Evolutionary conservation across 37 sponge, comb jelly and placozoan genomes (phyloP).

Genomic region (Spongilla lacustris): DNA sequence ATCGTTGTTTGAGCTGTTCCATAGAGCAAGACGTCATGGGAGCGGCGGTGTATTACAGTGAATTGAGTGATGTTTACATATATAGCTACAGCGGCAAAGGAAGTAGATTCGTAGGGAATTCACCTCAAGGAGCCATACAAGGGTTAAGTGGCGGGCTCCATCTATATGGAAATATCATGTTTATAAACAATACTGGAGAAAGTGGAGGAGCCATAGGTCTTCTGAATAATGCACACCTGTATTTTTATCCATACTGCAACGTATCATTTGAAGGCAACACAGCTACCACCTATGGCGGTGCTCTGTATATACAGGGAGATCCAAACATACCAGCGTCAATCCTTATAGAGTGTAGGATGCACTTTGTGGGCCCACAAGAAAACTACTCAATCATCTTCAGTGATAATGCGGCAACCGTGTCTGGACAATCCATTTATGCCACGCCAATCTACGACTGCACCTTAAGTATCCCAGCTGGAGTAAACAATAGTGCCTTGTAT

Average conservation of each 20-base stretch:
- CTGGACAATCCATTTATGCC: slow-evolving; percentile 46
- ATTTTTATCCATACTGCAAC: background rate
- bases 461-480: background rate
- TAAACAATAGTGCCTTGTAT: too few relatives aligned
- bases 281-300: slow-evolving; percentile 18
- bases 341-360: background rate
- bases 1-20: background rate
- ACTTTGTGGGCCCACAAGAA: background rate
- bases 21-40: too few relatives aligned
- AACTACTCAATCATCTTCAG: slow-evolving; percentile 5
- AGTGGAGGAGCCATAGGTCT: slow-evolving; percentile 34
- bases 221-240: slow-evolving; percentile 16
- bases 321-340: slow-evolving; percentile 21
- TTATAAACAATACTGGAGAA: slow-evolving; percentile 15
- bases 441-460: slow-evolving; percentile 43
- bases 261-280: background rate
- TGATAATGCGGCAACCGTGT: slow-evolving; percentile 10
- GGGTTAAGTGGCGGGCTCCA: background rate
- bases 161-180: slow-evolving; percentile 23
- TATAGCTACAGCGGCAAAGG: background rate
- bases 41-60: too few relatives aligned
- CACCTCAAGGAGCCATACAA: slow-evolving; percentile 16
- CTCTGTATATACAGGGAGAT: slow-evolving; percentile 26
- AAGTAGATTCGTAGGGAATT: slow-evolving; percentile 14
- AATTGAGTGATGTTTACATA: too few relatives aligned